Base-by-base conservation (phyloP, 2,797 vertebrate genomes). In the Acipenser transmontanus region DNA sequence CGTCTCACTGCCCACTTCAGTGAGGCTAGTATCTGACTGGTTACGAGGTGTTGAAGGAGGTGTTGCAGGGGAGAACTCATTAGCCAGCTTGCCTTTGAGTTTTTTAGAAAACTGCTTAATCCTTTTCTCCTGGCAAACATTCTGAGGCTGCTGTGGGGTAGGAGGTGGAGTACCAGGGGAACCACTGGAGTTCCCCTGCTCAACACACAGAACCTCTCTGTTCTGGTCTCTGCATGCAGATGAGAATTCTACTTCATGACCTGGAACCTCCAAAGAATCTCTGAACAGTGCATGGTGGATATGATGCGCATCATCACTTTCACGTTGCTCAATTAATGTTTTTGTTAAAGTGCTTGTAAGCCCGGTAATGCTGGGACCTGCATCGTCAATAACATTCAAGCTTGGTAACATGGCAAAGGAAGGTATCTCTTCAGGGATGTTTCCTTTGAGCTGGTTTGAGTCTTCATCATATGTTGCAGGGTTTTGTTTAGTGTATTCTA, bases 41-140 rank as follows among this genome's bases (percentile, higher is more conserved):
- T 91, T 88, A 75, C 94, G 92, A 0, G 97, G 95, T 7, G 95
- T 97, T 60, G 97, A 91, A 47, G 97, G 96, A 0, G 96, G 95
- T 0, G 96, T 95, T 1, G 93, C 94, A 50, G 96, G 96, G 12
- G 92, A 92, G 78, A 98, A 98, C 75, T 98, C 94, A 73, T 98
- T 98, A 47, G 96, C 93, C 63, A 99, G 81, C 68, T 98, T 95
- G 72, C 93, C 91, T 78, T 99, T 99, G 34, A 99, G 91, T 70
- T 93, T 94, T 82, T 98, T 97, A 4, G 89, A 96, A 59, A 99
- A 91, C 66, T 91, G 95, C 73, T 85, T 93, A 68, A 96, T 88
- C 72, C 91, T 94, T 74, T 89, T 93, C 70, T 95, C 93, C 61
- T 89, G 90, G 70, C 85, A 88, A 57, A 88, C 71, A 63, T 92